phyloP scores from a whole-genome alignment of 2,113 vertebrate genomes.

The Callionymus lyra region DNA sequence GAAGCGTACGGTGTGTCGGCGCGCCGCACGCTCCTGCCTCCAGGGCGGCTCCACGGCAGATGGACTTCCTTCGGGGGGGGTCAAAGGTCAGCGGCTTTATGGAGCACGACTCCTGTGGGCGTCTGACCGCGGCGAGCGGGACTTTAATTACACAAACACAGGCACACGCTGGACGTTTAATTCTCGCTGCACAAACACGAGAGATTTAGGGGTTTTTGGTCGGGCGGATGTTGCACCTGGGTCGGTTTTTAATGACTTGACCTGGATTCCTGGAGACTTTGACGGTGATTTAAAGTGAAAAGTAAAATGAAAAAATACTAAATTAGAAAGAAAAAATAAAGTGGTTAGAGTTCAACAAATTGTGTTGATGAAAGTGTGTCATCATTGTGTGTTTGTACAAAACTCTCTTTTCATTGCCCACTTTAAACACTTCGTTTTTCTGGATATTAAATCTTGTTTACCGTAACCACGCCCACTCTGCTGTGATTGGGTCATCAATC shows the following conservation, averaged over 20 bases:
- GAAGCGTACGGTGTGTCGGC: constrained; percentile 32
- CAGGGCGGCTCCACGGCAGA: constrained; percentile 46
- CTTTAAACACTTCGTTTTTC: too few species aligned
- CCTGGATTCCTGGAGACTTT: constrained; percentile 20
- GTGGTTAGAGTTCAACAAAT: too few species aligned
- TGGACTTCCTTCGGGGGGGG: constrained; percentile 57
- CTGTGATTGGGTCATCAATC: too few species aligned
- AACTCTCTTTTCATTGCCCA: too few species aligned
- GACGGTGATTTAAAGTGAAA: too few species aligned
- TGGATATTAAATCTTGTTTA: too few species aligned
- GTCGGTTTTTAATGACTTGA: constrained; percentile 37
- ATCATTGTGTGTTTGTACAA: too few species aligned
- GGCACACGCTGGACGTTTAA: constrained; percentile 4
- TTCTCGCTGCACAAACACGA: constrained; percentile 17
- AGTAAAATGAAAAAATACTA: too few species aligned
- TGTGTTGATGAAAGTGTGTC: too few species aligned
- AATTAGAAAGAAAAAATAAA: too few species aligned
- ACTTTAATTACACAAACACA: constrained; percentile 33
- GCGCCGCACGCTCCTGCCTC: constrained; percentile 36
- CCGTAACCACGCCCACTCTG: too few species aligned
- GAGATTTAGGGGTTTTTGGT: constrained; percentile 22
- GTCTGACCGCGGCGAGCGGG: constrained; percentile 35
- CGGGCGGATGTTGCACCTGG: constrained; percentile 29
- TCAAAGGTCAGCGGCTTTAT: constrained; percentile 55
- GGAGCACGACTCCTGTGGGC: constrained; percentile 57